Evolutionary conservation across 2,113 vertebrate genomes (phyloP).

Genomic region (Muscicapa adusta): DNA sequence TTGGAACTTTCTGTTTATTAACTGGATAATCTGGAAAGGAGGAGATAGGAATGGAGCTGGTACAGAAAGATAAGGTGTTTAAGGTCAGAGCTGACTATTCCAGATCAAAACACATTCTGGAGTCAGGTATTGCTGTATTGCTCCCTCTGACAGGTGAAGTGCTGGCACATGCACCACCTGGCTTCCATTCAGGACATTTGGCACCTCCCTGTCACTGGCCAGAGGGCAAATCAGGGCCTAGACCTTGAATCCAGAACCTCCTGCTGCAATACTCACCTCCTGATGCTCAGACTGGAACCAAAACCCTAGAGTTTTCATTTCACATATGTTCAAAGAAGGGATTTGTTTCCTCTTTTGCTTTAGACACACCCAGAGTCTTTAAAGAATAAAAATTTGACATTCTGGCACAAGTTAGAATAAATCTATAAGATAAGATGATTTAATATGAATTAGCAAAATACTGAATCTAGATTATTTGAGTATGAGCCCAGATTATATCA

Average conservation of each 20-base stretch:
- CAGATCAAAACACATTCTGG: neutral
- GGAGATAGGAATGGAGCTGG: neutral
- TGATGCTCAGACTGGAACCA: neutral
- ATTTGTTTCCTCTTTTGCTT: neutral
- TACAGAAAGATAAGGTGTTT: neutral
- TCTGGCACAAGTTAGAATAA: neutral
- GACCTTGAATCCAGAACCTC: neutral
- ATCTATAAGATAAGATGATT: neutral
- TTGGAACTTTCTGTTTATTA: conserved; percentile 21
- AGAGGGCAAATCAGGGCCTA: neutral
- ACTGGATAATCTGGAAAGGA: neutral
- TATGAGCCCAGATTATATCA: neutral
- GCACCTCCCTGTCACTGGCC: neutral
- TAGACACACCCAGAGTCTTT: neutral
- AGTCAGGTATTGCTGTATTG: neutral
- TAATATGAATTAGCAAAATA: neutral
- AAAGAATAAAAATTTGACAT: neutral
- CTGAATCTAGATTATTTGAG: neutral
- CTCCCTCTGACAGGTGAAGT: neutral
- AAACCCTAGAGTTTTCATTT: neutral
- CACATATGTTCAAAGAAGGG: neutral
- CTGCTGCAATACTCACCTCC: neutral
- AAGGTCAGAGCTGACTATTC: neutral
- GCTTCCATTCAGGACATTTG: neutral
- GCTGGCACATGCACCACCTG: neutral